Percentiles rank a stretch among this genome's conserved stretches.
phyloP scores from a whole-genome alignment of 2,113 vertebrate genomes.

The Sylvietta virens region DNA sequence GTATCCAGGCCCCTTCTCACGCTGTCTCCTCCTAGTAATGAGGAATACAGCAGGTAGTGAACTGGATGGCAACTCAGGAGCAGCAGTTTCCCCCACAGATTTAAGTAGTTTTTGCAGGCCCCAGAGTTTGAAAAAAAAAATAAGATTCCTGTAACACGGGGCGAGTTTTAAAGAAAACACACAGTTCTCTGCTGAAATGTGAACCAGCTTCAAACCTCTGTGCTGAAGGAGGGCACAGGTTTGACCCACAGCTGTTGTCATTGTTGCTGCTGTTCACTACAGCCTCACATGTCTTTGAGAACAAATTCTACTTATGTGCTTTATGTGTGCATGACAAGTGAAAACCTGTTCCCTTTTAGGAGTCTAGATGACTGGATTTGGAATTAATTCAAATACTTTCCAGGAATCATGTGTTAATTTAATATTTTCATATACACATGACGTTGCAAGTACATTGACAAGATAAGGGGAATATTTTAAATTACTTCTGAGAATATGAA shows the following conservation, averaged over 20 bases:
- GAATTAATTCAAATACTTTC: background rate
- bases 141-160: background rate
- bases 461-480: background rate
- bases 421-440: background rate
- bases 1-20: background rate
- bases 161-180: background rate
- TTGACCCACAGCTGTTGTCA: background rate
- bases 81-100: background rate
- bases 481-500: background rate
- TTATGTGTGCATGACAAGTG: background rate
- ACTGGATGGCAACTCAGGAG: background rate
- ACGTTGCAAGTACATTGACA: background rate
- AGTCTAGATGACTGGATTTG: background rate
- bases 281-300: background rate
- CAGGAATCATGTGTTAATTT: background rate
- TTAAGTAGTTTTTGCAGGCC: background rate
- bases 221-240: accelerated
- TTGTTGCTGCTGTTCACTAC: accelerated
- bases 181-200: background rate
- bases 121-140: background rate
- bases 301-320: background rate
- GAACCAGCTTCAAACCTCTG: background rate
- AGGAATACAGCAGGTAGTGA: background rate
- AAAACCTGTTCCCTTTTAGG: background rate
- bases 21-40: background rate